Conservation (phyloP, 2,888 invertebrate species). For the Baronia brevicornis region DNA sequence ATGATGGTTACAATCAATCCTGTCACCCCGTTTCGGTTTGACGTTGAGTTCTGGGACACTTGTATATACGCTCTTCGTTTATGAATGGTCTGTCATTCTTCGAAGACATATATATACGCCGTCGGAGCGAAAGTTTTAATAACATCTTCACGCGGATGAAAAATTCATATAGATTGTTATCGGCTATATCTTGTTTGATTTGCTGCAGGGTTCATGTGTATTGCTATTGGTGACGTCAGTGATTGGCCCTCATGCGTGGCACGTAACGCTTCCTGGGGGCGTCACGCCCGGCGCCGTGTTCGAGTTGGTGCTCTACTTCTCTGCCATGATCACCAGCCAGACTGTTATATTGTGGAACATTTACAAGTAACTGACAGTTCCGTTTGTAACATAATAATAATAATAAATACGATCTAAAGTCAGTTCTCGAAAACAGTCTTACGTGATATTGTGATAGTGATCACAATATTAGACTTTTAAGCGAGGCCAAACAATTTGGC, state of each 20-base stretch:
- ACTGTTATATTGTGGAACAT: constrained; percentile 95
- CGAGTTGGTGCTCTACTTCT: constrained; percentile 89
- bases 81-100: too few species aligned
- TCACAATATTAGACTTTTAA: too few species aligned
- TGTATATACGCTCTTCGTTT: too few species aligned
- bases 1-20: too few species aligned
- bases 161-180: not conserved
- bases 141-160: too few species aligned
- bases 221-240: constrained; percentile 75
- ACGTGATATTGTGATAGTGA: too few species aligned
- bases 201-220: constrained; percentile 68
- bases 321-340: constrained; percentile 88
- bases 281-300: constrained; percentile 86
- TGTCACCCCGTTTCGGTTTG: too few species aligned
- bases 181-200: constrained; percentile 2
- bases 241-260: constrained; percentile 89
- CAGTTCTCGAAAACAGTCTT: too few species aligned
- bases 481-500: too few species aligned
- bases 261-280: constrained; percentile 82
- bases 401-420: not conserved
- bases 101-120: too few species aligned
- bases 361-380: constrained; percentile 77
- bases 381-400: not conserved
- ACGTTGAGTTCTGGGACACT: too few species aligned
- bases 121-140: too few species aligned